These are phyloP conservation scores for Acanthopleura granulata DNA, from an alignment of 2,888 invertebrate species.

Conservation along the genomic window DNA sequence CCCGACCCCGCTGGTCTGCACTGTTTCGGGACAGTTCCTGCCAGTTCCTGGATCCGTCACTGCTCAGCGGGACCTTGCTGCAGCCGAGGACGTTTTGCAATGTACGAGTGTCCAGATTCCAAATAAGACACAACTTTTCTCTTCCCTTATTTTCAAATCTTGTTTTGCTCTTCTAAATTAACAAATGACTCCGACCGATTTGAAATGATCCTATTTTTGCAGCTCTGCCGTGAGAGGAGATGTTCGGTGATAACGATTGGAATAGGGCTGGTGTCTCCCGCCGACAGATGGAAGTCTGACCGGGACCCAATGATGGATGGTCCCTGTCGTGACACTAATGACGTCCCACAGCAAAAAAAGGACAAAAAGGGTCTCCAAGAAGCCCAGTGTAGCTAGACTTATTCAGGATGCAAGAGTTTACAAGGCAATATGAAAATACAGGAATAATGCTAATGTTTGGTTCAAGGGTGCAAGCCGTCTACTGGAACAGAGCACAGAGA, in stretches of 20 bases:
- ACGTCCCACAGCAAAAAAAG: not conserved
- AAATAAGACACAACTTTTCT: not conserved
- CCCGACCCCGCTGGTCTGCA: not conserved
- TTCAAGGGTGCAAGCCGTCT: not conserved
- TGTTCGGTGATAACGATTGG: not conserved
- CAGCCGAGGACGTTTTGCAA: not conserved
- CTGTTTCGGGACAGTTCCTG: not conserved
- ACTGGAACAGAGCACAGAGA: not conserved
- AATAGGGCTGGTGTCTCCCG: not conserved
- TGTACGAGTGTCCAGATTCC: not conserved
- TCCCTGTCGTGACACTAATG: slow-evolving; percentile 4
- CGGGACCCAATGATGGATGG: slow-evolving; percentile 10
- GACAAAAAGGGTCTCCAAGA: not conserved
- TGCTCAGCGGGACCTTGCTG: not conserved
- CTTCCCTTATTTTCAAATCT: not conserved
- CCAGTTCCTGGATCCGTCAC: not conserved
- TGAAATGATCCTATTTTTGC: slow-evolving; percentile 17
- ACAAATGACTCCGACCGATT: not conserved
- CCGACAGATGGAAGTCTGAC: slow-evolving; percentile 19
- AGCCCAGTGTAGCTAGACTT: not conserved
- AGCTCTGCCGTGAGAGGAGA: not conserved
- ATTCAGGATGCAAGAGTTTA: slow-evolving; percentile 1
- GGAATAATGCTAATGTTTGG: not conserved
- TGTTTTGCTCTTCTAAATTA: not conserved
- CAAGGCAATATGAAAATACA: slow-evolving; percentile 5